phyloP scores from a whole-genome alignment of 2,113 vertebrate species.

The Tautogolabrus adspersus region DNA sequence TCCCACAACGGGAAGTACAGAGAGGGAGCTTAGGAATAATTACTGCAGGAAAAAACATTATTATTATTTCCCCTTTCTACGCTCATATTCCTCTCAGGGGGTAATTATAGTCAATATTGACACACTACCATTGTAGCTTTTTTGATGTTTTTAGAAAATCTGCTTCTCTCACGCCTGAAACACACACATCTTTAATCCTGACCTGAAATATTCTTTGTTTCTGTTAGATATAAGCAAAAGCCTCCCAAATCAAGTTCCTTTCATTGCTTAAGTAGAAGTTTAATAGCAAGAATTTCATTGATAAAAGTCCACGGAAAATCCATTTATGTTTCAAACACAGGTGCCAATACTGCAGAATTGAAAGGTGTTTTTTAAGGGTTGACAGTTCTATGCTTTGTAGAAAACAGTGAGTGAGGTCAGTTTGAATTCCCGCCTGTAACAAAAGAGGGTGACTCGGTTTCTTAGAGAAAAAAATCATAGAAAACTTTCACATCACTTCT shows the following conservation, averaged over 20 bases:
- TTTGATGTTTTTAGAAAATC: conserved; percentile 34
- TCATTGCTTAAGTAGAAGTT: conserved; percentile 2
- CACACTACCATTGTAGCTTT: background rate
- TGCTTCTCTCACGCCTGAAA: conserved; percentile 17
- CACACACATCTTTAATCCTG: conserved; percentile 15
- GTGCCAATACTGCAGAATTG: background rate
- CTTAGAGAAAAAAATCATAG: background rate
- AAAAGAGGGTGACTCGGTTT: conserved; percentile 1
- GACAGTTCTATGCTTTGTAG: background rate
- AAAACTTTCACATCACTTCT: too few species aligned
- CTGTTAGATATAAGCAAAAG: background rate
- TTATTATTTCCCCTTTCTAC: conserved; percentile 24
- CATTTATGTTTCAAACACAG: background rate
- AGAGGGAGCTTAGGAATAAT: conserved; percentile 66
- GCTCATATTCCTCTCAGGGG: conserved; percentile 60
- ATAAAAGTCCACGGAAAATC: background rate
- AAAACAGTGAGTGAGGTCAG: background rate
- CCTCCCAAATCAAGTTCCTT: too few species aligned
- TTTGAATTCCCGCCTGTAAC: background rate
- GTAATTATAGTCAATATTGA: conserved; percentile 66
- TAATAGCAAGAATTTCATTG: conserved; percentile 1
- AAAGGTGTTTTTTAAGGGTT: background rate
- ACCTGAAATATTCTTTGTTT: background rate
- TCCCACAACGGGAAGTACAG: conserved; percentile 44
- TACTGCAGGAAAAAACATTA: conserved; percentile 53